These are phyloP conservation scores for Spea bombifrons DNA, from an alignment of 2,113 vertebrate species.

Conservation along the genomic window DNA sequence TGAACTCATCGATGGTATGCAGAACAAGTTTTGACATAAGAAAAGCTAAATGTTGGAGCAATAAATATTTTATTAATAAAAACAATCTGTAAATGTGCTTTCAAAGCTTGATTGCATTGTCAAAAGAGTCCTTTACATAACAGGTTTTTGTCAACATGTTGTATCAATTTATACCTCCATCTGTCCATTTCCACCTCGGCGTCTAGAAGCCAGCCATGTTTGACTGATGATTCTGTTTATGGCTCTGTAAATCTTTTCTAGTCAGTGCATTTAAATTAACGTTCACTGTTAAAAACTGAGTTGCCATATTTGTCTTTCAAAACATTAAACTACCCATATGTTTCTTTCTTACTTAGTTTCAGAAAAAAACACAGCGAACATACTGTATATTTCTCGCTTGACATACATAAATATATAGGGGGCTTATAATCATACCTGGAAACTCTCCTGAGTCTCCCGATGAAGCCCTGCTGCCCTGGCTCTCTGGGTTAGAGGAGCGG, in stretches of 20 bases:
- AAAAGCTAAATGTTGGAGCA: conserved; percentile 13
- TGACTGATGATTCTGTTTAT: conserved; percentile 37
- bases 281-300: conserved; percentile 27
- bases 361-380: too few species aligned
- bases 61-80: conserved; percentile 9
- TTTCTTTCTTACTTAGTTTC: neutral
- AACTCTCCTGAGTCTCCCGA: too few species aligned
- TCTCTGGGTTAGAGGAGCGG: too few species aligned
- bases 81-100: conserved; percentile 13
- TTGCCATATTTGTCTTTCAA: neutral
- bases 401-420: too few species aligned
- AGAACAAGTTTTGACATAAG: neutral
- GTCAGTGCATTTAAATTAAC: conserved; percentile 23
- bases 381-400: too few species aligned
- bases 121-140: conserved; percentile 9
- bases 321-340: conserved; percentile 23
- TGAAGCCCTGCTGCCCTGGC: too few species aligned
- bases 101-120: neutral
- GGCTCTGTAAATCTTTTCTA: conserved; percentile 8
- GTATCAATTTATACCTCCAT: conserved; percentile 43
- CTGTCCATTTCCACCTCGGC: conserved; percentile 26
- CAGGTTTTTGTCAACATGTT: conserved; percentile 13
- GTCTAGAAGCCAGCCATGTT: conserved; percentile 20
- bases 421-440: too few species aligned
- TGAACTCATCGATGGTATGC: neutral